These are phyloP conservation scores for Papilio elwesi DNA, from an alignment of 2,888 invertebrate genomes.

Conservation along the genomic window DNA sequence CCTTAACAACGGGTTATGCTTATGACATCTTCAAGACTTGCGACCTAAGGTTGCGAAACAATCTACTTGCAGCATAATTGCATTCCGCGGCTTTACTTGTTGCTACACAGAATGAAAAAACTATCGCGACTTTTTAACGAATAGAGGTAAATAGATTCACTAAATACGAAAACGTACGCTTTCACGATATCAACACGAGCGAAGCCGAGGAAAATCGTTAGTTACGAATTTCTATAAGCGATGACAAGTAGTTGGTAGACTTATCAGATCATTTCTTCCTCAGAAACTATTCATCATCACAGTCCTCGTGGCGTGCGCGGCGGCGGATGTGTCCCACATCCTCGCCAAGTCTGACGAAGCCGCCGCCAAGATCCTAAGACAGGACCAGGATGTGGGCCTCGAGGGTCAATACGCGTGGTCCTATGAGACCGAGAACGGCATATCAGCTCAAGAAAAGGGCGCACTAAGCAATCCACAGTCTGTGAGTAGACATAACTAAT, in stretches of 20 bases:
- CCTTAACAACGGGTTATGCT: not conserved
- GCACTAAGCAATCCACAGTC: constrained; percentile 69
- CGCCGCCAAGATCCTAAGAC: constrained; percentile 59
- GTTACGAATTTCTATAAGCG: no score
- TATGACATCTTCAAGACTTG: constrained; percentile 11
- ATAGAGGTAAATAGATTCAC: not conserved
- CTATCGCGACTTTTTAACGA: no score
- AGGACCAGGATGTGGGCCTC: constrained; percentile 66
- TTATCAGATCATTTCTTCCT: not conserved
- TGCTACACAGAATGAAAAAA: not conserved
- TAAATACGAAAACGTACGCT: no score
- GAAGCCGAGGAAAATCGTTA: no score
- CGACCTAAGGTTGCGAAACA: constrained; percentile 2
- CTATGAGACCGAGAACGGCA: constrained; percentile 85
- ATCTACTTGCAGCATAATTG: not conserved
- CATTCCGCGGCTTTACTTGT: not conserved
- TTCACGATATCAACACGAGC: no score
- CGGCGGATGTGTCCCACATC: constrained; percentile 71
- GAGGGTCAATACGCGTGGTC: constrained; percentile 81
- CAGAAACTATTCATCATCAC: constrained; percentile 49
- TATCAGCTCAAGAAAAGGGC: constrained; percentile 80
- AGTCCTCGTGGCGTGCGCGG: constrained; percentile 44
- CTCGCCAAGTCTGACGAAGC: constrained; percentile 44
- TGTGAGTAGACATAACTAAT: constrained; percentile 55
- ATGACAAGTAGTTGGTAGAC: no score